Evolutionary conservation across 2,113 vertebrate genomes (phyloP), one percentile per base, ranked within the genome.

Genomic region (Rallus limicola): DNA sequence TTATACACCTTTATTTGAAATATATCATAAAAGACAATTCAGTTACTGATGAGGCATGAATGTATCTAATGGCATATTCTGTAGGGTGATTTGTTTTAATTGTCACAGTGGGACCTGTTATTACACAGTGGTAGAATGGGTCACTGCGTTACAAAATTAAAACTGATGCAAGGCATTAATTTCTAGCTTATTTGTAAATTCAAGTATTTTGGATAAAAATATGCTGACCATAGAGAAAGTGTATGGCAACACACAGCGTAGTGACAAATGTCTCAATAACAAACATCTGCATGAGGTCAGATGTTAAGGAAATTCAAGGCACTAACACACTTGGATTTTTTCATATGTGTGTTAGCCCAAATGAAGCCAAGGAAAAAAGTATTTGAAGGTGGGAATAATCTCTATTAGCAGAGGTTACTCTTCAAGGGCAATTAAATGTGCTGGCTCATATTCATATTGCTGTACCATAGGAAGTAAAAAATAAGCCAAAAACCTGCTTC

Each of bases 41-140:
- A 71, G 97, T 98, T 98, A 98, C 98, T 98, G 98, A 98, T 98
- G 98, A 99, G 98, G 98, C 98, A 98, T 99, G 98, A 98, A 98
- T 98, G 97, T 97, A 98, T 98, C 96, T 97, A 97, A 98, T 97
- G 97, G 98, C 93, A 96, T 98, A 97, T 98, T 98, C 97, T 98
- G 98, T 98, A 97, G 98, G 97, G 97, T 98, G 98, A 99, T 99
- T 99, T 98, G 98, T 99, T 99, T 98, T 99, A 99, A 99, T 99
- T 99, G 98, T 98, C 98, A 98, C 98, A 98, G 93, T 97, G 98
- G 98, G 98, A 98, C 98, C 97, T 95, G 97, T 98, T 98, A 98
- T 99, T 99, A 98, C 97, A 97, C 97, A 95, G 93, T 97, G 87
- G 93, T 94, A 98, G 97, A 98, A 99, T 96, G 99, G 99, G 99